A percentile compares a stretch with the other conserved stretches of the same genome.
These are phyloP conservation scores for Paratilapia polleni DNA, from an alignment of 2,113 vertebrate species.

Conservation along the genomic window DNA sequence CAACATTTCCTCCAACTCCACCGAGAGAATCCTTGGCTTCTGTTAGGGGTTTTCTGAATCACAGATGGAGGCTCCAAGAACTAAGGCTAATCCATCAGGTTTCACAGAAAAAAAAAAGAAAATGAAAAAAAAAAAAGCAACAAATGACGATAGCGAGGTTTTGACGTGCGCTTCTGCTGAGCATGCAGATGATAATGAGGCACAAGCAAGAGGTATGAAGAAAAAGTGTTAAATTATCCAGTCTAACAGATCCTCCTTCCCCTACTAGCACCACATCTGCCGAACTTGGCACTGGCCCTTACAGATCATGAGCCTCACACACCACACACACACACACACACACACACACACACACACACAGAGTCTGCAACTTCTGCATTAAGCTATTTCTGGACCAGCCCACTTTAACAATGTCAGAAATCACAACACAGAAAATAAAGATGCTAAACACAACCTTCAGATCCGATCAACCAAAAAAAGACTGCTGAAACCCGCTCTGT, in stretches of 20 bases:
- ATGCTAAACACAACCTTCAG: background rate
- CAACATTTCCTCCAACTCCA: slow-evolving; percentile 67
- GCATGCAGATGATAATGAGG: slow-evolving; percentile 33
- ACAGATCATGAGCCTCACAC: slow-evolving; percentile 59
- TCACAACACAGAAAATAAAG: slow-evolving; percentile 38
- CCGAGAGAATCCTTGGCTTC: slow-evolving; percentile 75
- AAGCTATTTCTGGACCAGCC: slow-evolving; percentile 51
- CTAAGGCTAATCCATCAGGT: slow-evolving; percentile 68
- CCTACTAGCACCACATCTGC: slow-evolving; percentile 51
- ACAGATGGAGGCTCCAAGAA: slow-evolving; percentile 70
- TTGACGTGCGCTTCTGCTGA: slow-evolving; percentile 53
- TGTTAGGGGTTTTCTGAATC: slow-evolving; percentile 79
- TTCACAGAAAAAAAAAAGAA: slow-evolving; percentile 27
- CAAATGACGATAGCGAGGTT: slow-evolving; percentile 39
- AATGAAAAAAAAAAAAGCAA: background rate
- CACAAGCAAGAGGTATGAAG: slow-evolving; percentile 11
- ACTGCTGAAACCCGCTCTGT: background rate
- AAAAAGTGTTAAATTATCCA: slow-evolving; percentile 39
- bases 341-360: no score
- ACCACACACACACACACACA: slow-evolving; percentile 65
- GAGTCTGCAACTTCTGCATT: slow-evolving; percentile 52
- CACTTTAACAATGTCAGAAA: slow-evolving; percentile 44
- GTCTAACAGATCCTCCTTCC: slow-evolving; percentile 32
- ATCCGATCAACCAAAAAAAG: slow-evolving; percentile 2
- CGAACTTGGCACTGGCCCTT: slow-evolving; percentile 49